Evolutionary conservation across 1,140 invertebrate species (phyloP).

Genomic region (Drosophila tropicalis): DNA sequence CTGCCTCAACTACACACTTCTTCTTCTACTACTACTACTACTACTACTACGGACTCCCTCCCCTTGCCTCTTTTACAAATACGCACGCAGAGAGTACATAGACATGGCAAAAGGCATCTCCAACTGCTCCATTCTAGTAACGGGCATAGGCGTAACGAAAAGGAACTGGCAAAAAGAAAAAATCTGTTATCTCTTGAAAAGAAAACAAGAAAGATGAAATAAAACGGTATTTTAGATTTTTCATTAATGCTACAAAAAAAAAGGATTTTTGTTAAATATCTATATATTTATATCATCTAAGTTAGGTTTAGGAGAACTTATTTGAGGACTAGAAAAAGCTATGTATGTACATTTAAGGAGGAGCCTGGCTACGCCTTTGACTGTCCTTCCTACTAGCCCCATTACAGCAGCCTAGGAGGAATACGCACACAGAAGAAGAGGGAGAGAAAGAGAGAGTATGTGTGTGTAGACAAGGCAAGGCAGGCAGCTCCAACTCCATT

Average conservation of each 20-base stretch:
- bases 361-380: neutral
- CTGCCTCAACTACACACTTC: slow-evolving; percentile 43
- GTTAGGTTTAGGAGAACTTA: too few species aligned
- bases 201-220: neutral
- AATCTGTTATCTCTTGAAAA: neutral
- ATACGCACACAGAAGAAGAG: slow-evolving; percentile 41
- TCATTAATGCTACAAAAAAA: too few species aligned
- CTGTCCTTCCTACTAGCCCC: neutral
- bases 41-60: slow-evolving; percentile 33
- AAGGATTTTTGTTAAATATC: too few species aligned
- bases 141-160: slow-evolving; percentile 13
- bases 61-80: slow-evolving; percentile 40
- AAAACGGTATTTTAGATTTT: too few species aligned
- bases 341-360: neutral
- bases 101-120: slow-evolving; percentile 31
- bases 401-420: slow-evolving; percentile 11
- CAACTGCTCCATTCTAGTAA: slow-evolving; percentile 6
- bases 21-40: slow-evolving; percentile 37
- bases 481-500: slow-evolving; percentile 31
- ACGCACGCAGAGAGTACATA: slow-evolving; percentile 48
- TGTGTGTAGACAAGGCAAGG: slow-evolving; percentile 47
- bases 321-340: too few species aligned
- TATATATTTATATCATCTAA: too few species aligned
- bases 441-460: slow-evolving; percentile 21
- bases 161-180: neutral